Evolutionary conservation across 2,797 vertebrate genomes (phyloP).

Genomic region (Sebastes iracundus): DNA sequence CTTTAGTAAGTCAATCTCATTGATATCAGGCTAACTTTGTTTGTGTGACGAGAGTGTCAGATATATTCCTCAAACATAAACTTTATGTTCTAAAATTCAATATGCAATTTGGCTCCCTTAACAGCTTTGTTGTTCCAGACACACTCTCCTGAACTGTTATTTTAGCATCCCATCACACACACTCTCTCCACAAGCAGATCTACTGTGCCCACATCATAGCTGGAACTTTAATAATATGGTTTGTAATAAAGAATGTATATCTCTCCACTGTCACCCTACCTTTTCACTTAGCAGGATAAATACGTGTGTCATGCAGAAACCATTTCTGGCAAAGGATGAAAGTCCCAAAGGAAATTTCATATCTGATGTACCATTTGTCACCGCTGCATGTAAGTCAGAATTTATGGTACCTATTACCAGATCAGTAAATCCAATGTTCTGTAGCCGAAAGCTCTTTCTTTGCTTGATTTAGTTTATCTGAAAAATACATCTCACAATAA

Average conservation of each 20-base stretch:
- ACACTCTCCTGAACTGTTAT: slow-evolving; percentile 20
- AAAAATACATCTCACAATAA: slow-evolving; percentile 70
- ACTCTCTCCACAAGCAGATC: slow-evolving; percentile 38
- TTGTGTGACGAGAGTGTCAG: not conserved
- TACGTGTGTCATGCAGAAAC: slow-evolving; percentile 69
- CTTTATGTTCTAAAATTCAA: slow-evolving; percentile 35
- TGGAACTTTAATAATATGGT: slow-evolving; percentile 51
- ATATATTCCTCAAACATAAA: slow-evolving; percentile 23
- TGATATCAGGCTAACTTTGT: not conserved
- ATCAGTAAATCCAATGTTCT: slow-evolving; percentile 80
- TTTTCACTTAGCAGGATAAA: slow-evolving; percentile 77
- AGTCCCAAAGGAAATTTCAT: slow-evolving; percentile 78
- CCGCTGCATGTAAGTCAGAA: slow-evolving; percentile 76
- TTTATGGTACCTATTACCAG: slow-evolving; percentile 81
- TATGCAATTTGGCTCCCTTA: slow-evolving; percentile 26
- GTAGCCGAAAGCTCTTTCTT: slow-evolving; percentile 77
- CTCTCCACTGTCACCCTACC: slow-evolving; percentile 46
- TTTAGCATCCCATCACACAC: slow-evolving; percentile 57
- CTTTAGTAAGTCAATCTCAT: not conserved
- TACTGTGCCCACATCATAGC: slow-evolving; percentile 12
- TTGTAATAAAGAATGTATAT: slow-evolving; percentile 59
- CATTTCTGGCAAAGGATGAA: slow-evolving; percentile 73
- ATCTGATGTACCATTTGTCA: slow-evolving; percentile 79
- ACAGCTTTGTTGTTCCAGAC: slow-evolving; percentile 31
- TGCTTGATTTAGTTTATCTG: slow-evolving; percentile 80